Percentiles rank a stretch among this genome's conserved stretches.
Conservation (phyloP, 2,888 invertebrate species). For the Sialis lutaria region DNA sequence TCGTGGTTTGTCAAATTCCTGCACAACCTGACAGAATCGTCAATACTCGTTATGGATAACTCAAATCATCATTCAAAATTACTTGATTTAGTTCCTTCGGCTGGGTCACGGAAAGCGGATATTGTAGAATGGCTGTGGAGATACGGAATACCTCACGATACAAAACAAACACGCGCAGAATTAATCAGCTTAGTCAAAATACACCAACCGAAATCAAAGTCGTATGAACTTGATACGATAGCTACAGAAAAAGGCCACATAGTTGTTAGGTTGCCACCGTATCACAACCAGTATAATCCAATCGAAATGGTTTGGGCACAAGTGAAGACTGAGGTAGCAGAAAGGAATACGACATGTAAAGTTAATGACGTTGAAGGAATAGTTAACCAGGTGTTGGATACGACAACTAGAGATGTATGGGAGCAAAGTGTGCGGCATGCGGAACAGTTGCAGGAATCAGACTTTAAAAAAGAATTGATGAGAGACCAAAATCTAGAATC, state of each 20-base stretch:
- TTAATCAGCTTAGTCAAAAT: conserved; percentile 10
- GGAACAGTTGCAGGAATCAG: conserved; percentile 3
- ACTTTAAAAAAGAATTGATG: conserved; percentile 3
- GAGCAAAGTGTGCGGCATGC: conserved; percentile 5
- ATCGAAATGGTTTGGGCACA: conserved; percentile 11
- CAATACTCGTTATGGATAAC: conserved; percentile 13
- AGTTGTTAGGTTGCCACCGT: conserved; percentile 13
- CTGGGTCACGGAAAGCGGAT: conserved; percentile 8
- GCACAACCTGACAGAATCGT: conserved; percentile 10
- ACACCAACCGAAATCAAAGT: conserved; percentile 8
- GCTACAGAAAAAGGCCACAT: conserved; percentile 9
- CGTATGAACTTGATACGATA: conserved; percentile 10
- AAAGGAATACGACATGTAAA: conserved; percentile 1
- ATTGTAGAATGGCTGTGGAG: conserved; percentile 10
- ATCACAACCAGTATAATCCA: conserved; percentile 14
- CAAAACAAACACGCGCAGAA: conserved; percentile 10
- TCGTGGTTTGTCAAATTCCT: conserved; percentile 5
- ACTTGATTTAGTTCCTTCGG: conserved; percentile 7
- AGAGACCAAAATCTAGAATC: conserved; percentile 5
- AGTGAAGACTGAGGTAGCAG: conserved; percentile 2
- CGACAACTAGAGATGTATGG: conserved; percentile 3
- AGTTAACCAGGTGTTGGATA: conserved; percentile 3
- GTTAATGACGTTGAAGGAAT: conserved; percentile 2
- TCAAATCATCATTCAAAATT: conserved; percentile 11
- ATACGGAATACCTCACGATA: conserved; percentile 7